Base-by-base conservation (phyloP, 2,113 vertebrate genomes). In the Agapornis roseicollis region DNA sequence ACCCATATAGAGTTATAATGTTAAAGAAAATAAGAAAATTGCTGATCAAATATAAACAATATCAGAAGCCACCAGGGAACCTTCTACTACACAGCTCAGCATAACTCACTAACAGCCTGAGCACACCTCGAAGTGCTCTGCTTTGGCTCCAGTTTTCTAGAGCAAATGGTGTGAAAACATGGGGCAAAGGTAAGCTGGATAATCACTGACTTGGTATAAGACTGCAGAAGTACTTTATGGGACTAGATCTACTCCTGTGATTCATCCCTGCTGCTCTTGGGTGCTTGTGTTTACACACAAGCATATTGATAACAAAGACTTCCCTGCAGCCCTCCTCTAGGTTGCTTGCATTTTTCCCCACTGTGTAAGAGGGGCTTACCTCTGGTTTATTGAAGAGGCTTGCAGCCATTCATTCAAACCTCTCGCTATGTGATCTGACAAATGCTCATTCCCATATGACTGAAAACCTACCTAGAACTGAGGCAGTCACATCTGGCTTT, bases 281-380 rank as follows among this genome's bases (percentile, higher is more conserved):
- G 37, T 17, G 15, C n/a, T n/a, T n/a, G n/a, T n/a, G n/a, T n/a
- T 37, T 29, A 28, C 5, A 37, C 37, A 41, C 0, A 0, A 53
- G 41, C 2, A 1, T 13, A 4, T 0, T 16, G 35, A 37, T 69
- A 60, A 41, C 28, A 53, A 78, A 53, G n/a, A 13, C 5, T 11
- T 3, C 10, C 23, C 39, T 42, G n/a, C 50, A 86, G 29, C 25
- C 63, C 60, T 20, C 24, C 53, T 27, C 8, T 15, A 35, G 6
- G 37, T 8, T 27, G 3, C 29, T n/a, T 70, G 31, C 5, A 24
- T 35, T 50, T 42, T 46, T 63, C 16, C 31, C 29, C n/a, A 37
- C 4, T 0, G 1, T 4, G 17, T 20, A 66, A 53, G 58, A 83
- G 14, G 4, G 56, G 16, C 15, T 88, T 37, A 56, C 8, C 7